Evolutionary conservation across 1,140 invertebrate species (phyloP), one percentile per base, ranked within the genome.

Genomic region (Saccostrea glomerata): DNA sequence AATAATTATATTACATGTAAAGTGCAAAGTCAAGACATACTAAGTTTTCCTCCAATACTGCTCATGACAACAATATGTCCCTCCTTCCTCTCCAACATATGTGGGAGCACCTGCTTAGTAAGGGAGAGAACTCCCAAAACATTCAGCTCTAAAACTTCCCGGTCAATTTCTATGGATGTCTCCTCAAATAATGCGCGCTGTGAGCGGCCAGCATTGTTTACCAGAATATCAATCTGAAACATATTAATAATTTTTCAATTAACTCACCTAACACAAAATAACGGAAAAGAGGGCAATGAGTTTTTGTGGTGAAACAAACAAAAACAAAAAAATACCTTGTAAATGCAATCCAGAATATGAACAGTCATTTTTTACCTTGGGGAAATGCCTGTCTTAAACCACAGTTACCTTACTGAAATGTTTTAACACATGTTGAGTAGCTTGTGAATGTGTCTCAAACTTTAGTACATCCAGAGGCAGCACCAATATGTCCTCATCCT

Each of bases 121-220:
- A 98, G 95, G 89, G 97, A 96, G 0, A 98, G 91, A 7, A 97
- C 94, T 0, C 97, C 96, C 89, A 98, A 97, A 0, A 98, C 97
- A 94, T 98, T 98, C 60, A 98, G 92, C 30, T 98, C 96, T 92
- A 98, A 97, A 90, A 98, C 94, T 87, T 97, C 96, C 86, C 96
- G 96, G 93, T 98, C 97, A 0, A 98, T 97, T 84, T 95, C 92
- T 0, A 98, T 82, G 2, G 97, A 96, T 88, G 97, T 98, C 2
- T 97, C 95, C 88, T 97, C 96, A 97, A 97, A 98, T 47, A 93
- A 89, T 3, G 97, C 97, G 89, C 97, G 94, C 95, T 98, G 98
- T 55, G 97, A 97, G 90, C 97, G 94, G 11, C 95, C 95, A 73
- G 95, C 95, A 92, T 95, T 95, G 90, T 95, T 95, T 3, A 95